phyloP scores from a whole-genome alignment of 2,888 invertebrate genomes.

The Clunio marinus region DNA sequence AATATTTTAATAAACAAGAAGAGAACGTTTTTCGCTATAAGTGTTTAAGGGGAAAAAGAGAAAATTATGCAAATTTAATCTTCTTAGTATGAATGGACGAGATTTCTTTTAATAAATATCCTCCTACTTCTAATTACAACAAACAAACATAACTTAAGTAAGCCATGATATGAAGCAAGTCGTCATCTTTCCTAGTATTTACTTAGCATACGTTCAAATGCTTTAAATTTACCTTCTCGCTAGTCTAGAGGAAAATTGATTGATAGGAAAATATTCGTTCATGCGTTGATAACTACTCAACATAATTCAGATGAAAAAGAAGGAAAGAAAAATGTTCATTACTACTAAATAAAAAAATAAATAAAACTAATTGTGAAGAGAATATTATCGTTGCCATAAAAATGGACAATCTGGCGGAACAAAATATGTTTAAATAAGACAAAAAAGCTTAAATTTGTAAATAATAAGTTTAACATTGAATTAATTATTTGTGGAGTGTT shows the following conservation, averaged over 20 bases:
- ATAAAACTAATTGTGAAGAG: no score
- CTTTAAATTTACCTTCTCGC: neutral
- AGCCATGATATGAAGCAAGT: no score
- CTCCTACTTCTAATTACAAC: no score
- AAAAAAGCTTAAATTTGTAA: neutral
- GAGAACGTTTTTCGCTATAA: neutral
- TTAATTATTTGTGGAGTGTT: neutral
- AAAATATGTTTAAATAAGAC: no score
- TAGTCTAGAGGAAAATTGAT: neutral
- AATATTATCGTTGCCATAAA: neutral
- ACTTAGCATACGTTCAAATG: conserved; percentile 6
- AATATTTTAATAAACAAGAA: neutral
- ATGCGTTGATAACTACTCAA: no score
- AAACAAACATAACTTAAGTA: no score
- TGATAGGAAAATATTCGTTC: neutral
- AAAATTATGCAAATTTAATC: no score
- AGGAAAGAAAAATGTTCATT: neutral
- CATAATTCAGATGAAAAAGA: no score
- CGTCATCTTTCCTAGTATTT: no score
- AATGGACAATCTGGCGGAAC: conserved; percentile 8
- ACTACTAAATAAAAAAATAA: no score
- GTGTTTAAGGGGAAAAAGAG: neutral
- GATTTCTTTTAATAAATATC: no score
- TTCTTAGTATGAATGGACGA: no score
- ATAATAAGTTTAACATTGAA: neutral